phyloP scores from a whole-genome alignment of 2,888 invertebrate species.

The Agrotis ipsilon region DNA sequence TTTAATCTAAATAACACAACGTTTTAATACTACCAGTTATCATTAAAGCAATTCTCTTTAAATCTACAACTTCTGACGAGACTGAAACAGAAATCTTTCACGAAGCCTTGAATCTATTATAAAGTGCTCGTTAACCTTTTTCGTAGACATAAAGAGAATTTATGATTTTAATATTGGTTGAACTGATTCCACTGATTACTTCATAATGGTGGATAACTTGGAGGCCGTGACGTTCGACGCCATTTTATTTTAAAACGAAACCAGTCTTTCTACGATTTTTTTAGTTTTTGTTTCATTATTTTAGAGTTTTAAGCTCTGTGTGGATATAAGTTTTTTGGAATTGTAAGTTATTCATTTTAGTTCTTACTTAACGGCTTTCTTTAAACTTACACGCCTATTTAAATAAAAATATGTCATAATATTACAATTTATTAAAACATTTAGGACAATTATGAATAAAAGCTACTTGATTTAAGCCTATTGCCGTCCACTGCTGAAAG shows the following conservation, averaged over 20 bases:
- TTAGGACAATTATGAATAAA: too few relatives aligned
- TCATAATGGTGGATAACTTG: constrained; percentile 42
- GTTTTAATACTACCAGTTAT: not conserved
- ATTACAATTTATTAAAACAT: too few relatives aligned
- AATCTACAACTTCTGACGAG: constrained; percentile 29
- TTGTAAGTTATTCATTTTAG: not conserved
- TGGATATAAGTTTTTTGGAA: not conserved
- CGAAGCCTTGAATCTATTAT: constrained; percentile 53
- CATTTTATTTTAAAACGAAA: not conserved
- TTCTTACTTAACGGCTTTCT: not conserved
- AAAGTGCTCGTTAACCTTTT: constrained; percentile 69
- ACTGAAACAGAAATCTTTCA: constrained; percentile 12
- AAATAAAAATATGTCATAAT: not conserved
- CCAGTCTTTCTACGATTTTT: too few relatives aligned
- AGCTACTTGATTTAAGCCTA: not conserved
- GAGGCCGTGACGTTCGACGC: not conserved
- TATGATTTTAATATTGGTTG: constrained; percentile 72
- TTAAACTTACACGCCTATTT: too few relatives aligned
- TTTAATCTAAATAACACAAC: not conserved
- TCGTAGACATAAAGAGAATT: constrained; percentile 68
- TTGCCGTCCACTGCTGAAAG: too few relatives aligned
- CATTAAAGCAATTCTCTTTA: not conserved
- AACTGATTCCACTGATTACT: constrained; percentile 61
- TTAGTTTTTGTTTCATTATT: too few relatives aligned
- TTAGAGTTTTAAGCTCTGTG: not conserved